Base-by-base conservation (phyloP, 2,797 vertebrate genomes). In the Crocidura indochinensis region DNA sequence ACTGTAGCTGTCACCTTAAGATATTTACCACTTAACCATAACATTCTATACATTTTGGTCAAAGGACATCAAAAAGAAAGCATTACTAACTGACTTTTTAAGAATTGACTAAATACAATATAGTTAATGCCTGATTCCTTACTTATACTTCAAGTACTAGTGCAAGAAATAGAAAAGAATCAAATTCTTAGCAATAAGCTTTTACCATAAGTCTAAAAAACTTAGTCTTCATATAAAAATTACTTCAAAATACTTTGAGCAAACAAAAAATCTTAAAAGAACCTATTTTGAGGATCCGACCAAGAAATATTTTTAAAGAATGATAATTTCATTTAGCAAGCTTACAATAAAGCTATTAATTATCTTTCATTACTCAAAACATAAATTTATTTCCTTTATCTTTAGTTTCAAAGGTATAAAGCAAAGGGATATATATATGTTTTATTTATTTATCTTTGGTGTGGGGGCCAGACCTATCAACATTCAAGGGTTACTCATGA, bases 111-210 rank as follows among this genome's bases (percentile, higher is more conserved):
- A 96, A 92, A 73, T 91, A 65, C 56, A 44, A 26, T 10, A 94
- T 72, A 84, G 89, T 24, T 88, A 95, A 91, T 20, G 86, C 88
- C 83, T 96, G 83, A 92, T 22, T 96, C 38, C 83, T 91, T 94
- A 80, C 46, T 94, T 26, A 1, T 6, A 1, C 91, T 97, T 95
- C 80, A 95, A 95, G 73, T 76, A 94, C 84, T 83, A 94, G 93
- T 91, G 85, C 96, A 94, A 86, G 46, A 96, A 96, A 95, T 92
- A 93, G 80, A 85, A 95, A 97, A 97, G 84, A 96, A 96, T 94
- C 90, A 96, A 96, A 97, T 94, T 78, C 95, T 94, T 89, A 96
- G 96, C 96, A 96, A 96, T 93, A 94, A 79, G 27, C 95, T 94
- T 93, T 93, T 96, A 65, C 75, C 88, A 84, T 95, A 95, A 86